A percentile compares a stretch with the other conserved stretches of the same genome.
Evolutionary conservation across 2,113 vertebrate species (phyloP).

Genomic region (Dicentrarchus labrax): DNA sequence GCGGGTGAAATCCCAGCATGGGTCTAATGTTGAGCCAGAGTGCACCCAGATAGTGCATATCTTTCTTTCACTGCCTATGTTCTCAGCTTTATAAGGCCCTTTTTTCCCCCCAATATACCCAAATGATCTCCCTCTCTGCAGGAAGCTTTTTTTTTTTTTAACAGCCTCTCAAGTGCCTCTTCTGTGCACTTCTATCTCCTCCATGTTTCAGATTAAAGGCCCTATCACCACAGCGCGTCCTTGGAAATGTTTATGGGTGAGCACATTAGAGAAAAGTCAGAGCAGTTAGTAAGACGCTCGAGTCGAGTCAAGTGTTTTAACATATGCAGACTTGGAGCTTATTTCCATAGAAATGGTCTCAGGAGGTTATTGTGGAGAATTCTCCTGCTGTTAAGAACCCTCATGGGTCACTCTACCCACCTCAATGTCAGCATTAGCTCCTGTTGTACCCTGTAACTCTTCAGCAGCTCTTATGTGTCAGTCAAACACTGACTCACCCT

Average conservation of each 20-base stretch:
- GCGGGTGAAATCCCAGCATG: slow-evolving; percentile 53
- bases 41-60: slow-evolving; percentile 10
- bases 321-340: slow-evolving; percentile 28
- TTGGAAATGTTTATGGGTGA: slow-evolving; percentile 56
- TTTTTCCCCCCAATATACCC: slow-evolving; percentile 20
- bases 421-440: slow-evolving; percentile 50
- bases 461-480: not conserved
- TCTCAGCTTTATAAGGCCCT: slow-evolving; percentile 28
- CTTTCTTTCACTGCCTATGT: slow-evolving; percentile 7
- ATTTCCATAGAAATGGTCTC: slow-evolving; percentile 62
- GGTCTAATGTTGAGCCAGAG: slow-evolving; percentile 19
- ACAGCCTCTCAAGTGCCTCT: slow-evolving; percentile 35
- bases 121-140: slow-evolving; percentile 42
- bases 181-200: slow-evolving; percentile 25
- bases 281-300: slow-evolving; percentile 41
- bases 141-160: slow-evolving; percentile 1
- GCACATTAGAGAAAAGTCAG: slow-evolving; percentile 43
- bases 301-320: slow-evolving; percentile 45
- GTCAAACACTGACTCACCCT: not conserved
- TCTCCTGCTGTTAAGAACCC: slow-evolving; percentile 45
- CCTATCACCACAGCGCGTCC: not conserved
- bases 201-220: slow-evolving; percentile 51
- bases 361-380: slow-evolving; percentile 38
- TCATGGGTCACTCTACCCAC: slow-evolving; percentile 48
- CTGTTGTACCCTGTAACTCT: slow-evolving; percentile 7